Conservation (phyloP, 92 coral and sea anemone genomes). For the Plumapathes pennacea region DNA sequence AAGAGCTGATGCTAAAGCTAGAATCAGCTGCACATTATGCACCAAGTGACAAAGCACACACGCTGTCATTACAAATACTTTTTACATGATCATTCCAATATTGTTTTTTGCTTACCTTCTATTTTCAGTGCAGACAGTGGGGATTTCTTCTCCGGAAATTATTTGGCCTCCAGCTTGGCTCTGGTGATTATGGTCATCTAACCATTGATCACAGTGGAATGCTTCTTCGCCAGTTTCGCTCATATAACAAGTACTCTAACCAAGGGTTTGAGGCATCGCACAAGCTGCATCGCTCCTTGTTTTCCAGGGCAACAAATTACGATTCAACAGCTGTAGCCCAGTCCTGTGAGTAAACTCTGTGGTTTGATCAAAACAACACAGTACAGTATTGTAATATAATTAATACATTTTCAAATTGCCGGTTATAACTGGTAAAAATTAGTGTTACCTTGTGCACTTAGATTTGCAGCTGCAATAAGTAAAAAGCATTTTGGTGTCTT, state of each 20-base stretch:
- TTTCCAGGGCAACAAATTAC: slow-evolving; percentile 47
- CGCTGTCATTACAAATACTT: no score
- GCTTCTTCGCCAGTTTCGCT: slow-evolving; percentile 30
- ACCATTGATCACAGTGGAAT: slow-evolving; percentile 34
- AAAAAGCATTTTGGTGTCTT: no score
- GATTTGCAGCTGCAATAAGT: no score
- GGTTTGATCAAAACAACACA: background rate
- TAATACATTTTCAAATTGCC: background rate
- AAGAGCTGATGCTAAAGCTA: no score
- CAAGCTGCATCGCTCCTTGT: slow-evolving; percentile 50
- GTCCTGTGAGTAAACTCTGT: slow-evolving; percentile 37
- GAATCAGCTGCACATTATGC: no score
- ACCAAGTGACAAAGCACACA: no score
- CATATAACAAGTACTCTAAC: slow-evolving; percentile 33
- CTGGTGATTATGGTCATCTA: slow-evolving; percentile 50
- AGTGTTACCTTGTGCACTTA: no score
- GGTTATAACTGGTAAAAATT: no score
- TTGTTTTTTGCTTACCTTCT: background rate
- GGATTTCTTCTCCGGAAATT: slow-evolving; percentile 41
- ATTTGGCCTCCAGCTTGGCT: slow-evolving; percentile 34
- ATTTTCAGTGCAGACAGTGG: slow-evolving; percentile 40
- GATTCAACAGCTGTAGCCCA: slow-evolving; percentile 40
- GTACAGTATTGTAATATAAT: background rate
- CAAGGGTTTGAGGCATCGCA: slow-evolving; percentile 65
- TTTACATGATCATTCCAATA: no score